Evolutionary conservation across 1,140 invertebrate species (phyloP), one percentile per base, ranked within the genome.

Genomic region (Drosophila tropicalis): DNA sequence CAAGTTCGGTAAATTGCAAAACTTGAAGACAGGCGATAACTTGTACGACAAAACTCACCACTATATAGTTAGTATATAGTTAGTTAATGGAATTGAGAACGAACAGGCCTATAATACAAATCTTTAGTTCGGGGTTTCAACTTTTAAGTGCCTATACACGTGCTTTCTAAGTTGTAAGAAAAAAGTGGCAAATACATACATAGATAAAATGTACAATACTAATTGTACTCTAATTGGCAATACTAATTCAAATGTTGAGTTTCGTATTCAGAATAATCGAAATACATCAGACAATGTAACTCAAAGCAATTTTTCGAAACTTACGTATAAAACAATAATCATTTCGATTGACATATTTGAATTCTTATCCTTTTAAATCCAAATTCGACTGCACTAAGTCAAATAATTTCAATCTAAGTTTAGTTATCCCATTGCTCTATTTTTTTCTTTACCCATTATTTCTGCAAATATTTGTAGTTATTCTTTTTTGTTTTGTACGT

Each of bases 381-480:
- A 51, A 51, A 22, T 51, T 51, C 9, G 17, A 22, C 17, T 47
- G 15, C 15, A 47, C 44, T 17, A 47, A 47, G 15, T 9, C 44
- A 17, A 9, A 47, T 19, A 47, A 9, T 47, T 47, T 3, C 15
- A 19, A 17, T 17, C 15, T 47, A 9, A 6, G n/a, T 51, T 51
- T 10, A 51, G 9, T 22, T 12, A 22, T 22, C 7, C 17, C 13
- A 3, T 51, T 4, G 44, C 17, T 51, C 44, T 12, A 22, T 51
- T 51, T 9, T 9, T 29, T 29, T 51, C 10, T 12, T 22, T 22
- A 51, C 17, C 10, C 44, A 51, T 51, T 22, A 2, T n/a, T 51
- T 51, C 17, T 22, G 44, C 17, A 47, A 47, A 47, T 47, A 51
- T 51, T 51, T 47, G 6, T 47, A 47, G 44, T 47, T 47, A 19